Conservation (phyloP, 2,888 invertebrate genomes). For the Drosophila lutescens region DNA sequence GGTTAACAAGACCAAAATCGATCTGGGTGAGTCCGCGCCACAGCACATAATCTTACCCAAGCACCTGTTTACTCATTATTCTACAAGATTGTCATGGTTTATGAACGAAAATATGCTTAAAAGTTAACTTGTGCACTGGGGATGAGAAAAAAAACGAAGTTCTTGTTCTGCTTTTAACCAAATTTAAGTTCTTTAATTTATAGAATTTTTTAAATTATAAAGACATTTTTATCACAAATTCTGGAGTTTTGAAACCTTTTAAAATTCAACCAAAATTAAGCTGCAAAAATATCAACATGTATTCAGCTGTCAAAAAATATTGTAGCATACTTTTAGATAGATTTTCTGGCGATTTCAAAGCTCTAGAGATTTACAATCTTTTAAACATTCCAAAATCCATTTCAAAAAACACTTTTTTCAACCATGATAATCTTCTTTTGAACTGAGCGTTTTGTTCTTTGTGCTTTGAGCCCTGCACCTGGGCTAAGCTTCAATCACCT, state of each 20-base stretch:
- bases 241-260: too few species aligned
- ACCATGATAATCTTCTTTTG: conserved; percentile 9
- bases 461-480: conserved; percentile 24
- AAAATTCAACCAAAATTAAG: too few species aligned
- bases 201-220: too few species aligned
- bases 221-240: too few species aligned
- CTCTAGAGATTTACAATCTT: too few species aligned
- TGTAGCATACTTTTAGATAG: not conserved
- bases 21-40: conserved; percentile 85
- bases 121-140: not conserved
- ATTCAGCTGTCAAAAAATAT: not conserved
- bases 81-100: conserved; percentile 18
- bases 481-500: conserved; percentile 22
- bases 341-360: too few species aligned
- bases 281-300: too few species aligned
- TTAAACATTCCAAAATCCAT: too few species aligned
- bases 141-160: not conserved
- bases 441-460: conserved; percentile 21
- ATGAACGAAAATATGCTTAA: not conserved
- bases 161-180: not conserved
- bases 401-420: not conserved
- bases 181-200: not conserved
- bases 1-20: conserved; percentile 92
- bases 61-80: conserved; percentile 6
- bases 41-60: not conserved